Evolutionary conservation across 1,140 invertebrate species (phyloP), one percentile per base, ranked within the genome.

Genomic region (Trachymyrmex septentrionalis): DNA sequence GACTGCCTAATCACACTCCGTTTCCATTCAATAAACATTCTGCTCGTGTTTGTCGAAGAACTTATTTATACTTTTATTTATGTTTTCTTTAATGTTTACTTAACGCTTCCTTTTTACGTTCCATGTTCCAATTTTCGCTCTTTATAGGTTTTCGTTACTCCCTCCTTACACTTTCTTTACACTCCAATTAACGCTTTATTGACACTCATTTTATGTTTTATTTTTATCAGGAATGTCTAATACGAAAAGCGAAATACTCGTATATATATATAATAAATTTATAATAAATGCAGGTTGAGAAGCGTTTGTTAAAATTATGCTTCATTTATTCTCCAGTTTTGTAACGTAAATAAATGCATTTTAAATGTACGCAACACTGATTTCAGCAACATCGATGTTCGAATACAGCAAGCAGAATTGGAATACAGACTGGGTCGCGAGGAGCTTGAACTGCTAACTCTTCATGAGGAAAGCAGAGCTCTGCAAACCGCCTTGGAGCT

Each of bases 391-490:
- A 98, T 98, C 75, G 98, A 99, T 93, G 96, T 97, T n/a, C 96
- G 98, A 86, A 98, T 99, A 92, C 97, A 98, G 89, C 98, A 98
- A 92, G 98, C 98, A 0, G 98, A 99, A 94, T 94, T 98, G 86
- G 98, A 98, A 92, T 99, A 98, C 93, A 97, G 98, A 93, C 94
- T 98, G 53, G 98, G 98, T 0, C 96, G 98, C 24, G 98, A 99
- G 93, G 98, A 99, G 94, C 95, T 98, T 67, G 98, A 98, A 94
- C 95, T 98, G 91, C 95, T 98, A 78, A 98, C 97, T 30, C 95
- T 98, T 84, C 96, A 97, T 84, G 98, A 98, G 95, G 98, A 99
- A 93, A 97, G 97, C 64, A 95, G 97, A 76, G 97, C 97, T n/a
- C 95, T 98, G 27, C 97, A 98, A 92, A 95, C 97, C 9, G 97